phyloP scores from a whole-genome alignment of 1,140 invertebrate genomes.

The Zophobas morio region DNA sequence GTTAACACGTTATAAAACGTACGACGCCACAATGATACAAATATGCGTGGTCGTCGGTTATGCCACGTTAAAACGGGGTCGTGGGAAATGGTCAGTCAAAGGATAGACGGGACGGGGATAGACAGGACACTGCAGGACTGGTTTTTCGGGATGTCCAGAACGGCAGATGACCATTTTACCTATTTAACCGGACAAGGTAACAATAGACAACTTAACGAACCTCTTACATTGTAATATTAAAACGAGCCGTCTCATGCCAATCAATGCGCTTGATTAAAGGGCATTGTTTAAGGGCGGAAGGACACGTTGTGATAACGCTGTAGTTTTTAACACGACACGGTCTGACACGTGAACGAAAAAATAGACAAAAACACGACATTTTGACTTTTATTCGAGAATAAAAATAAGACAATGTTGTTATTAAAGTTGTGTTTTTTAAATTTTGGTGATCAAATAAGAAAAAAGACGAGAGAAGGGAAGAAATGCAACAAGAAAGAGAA shows the following conservation, averaged over 20 bases:
- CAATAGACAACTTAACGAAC: conserved; percentile 44
- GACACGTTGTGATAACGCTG: background rate
- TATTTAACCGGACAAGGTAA: conserved; percentile 33
- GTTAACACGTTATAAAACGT: no score
- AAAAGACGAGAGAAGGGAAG: no score
- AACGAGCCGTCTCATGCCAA: conserved; percentile 29
- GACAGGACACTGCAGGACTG: conserved; percentile 40
- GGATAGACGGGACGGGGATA: conserved; percentile 23
- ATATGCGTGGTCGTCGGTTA: background rate
- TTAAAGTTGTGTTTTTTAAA: no score
- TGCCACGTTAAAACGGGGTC: background rate
- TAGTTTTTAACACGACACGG: no score
- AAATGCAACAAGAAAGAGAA: no score
- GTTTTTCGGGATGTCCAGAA: conserved; percentile 34
- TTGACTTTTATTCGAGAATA: no score
- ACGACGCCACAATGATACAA: conserved; percentile 4
- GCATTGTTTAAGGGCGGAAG: conserved; percentile 13
- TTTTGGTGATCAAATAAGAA: no score
- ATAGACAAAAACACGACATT: no score
- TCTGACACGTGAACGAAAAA: no score
- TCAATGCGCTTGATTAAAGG: conserved; percentile 20
- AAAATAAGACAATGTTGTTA: no score
- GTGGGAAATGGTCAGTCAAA: conserved; percentile 46
- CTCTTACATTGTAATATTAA: conserved; percentile 35
- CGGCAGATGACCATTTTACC: conserved; percentile 44